Base-by-base conservation (phyloP, 2,797 vertebrate species). In the Anguilla megastoma region DNA sequence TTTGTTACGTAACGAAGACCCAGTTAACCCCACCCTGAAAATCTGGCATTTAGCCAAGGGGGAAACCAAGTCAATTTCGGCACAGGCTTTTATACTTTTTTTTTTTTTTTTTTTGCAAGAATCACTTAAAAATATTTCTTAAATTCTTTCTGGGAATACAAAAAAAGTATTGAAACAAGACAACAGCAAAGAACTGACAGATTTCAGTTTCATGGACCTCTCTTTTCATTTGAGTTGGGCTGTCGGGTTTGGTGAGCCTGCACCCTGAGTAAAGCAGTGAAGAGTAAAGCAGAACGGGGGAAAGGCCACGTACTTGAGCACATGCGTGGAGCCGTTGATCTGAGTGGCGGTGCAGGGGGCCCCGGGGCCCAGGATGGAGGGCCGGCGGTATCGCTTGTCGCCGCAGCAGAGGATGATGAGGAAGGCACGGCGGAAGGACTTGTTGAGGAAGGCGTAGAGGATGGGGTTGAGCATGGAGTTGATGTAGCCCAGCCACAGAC, bases 401-500 rank as follows among this genome's bases (percentile, higher is more conserved):
- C 98, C 98, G 27, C 99, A 99, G 94, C 99, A 99, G 86, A 99
- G 96, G 94, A 99, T 99, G 95, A 98, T 98, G 94, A 99, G 98
- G 96, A 99, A 99, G 97, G 99, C 99, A 97, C 97, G 98, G 89
- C 98, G 96, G 95, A 99, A 99, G 92, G 99, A 98, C 95, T 98
- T 99, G 97, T 99, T 99, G 94, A 99, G 96, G 95, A 99, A 99
- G 95, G 99, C 99, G 89, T 99, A 99, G 90, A 99, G 98, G 94
- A 99, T 98, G 91, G 99, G 99, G 95, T 99, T 99, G 91, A 99
- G 94, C 95, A 98, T 99, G 92, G 99, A 99, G 96, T 99, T 99
- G 93, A 99, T 99, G 94, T 99, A 99, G 93, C 99, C 99, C 87
- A 99, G 95, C 99, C 99, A 99, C 84, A 99, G 96, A 94, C 98